Base-by-base conservation (phyloP, 2,113 vertebrate genomes). In the Chroicocephalus ridibundus region DNA sequence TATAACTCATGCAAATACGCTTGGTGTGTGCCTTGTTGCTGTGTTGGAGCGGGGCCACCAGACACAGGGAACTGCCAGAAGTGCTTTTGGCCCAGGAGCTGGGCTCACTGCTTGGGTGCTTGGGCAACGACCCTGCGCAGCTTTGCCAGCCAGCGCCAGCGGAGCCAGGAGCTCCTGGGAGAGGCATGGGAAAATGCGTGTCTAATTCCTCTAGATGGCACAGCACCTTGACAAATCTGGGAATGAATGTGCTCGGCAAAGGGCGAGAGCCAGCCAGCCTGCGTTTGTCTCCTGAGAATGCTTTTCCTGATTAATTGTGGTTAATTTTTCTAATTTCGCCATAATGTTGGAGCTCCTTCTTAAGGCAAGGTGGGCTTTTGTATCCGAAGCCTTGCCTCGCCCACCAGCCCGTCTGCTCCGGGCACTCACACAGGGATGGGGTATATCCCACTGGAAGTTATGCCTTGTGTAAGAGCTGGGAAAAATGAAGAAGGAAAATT, bases 151-250 rank as follows among this genome's bases (percentile, higher is more conserved):
- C 60, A 55, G 61, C 6, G 1, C 15, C 5, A 3, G 54, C 2
- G 2, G 19, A 86, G n/a, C 40, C 75, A 16, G 10, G 16, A 64
- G 36, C 34, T 22, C 36, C 24, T 27, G 6, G 58, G 49, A 55
- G 54, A 52, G 15, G 19, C 13, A 15, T 0, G 0, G 44, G 40
- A 24, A 82, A 85, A 86, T 54, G 29, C 1, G 0, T 46, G 3
- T 46, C 1, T 3, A 40, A 61, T 69, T 58, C 96, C 93, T 95
- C 93, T 90, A 93, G 96, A 92, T 94, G 86, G 94, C 95, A 93
- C 64, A 92, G 65, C 69, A 84, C 29, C 60, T 74, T 81, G 94
- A 62, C 47, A 68, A 88, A 94, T 82, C n/a, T 14, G 60, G 13
- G 46, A 54, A 65, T 0, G 40, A 91, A 42, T 10, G 2, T 0